These are phyloP conservation scores for Epinotia bilunana DNA, from an alignment of 2,888 invertebrate species.

Conservation along the genomic window DNA sequence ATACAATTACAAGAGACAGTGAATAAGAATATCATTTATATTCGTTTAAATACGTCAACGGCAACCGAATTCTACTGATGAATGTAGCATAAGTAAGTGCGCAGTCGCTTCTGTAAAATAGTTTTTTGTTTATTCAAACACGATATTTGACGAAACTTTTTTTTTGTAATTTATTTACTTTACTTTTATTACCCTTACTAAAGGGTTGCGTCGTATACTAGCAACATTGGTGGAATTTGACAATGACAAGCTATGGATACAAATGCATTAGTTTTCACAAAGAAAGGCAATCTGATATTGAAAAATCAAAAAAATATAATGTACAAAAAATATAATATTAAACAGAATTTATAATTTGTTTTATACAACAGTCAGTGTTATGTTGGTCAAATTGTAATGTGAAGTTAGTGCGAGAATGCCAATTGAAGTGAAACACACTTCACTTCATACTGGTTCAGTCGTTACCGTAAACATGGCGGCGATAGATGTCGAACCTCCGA, in stretches of 20 bases:
- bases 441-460: constrained; percentile 58
- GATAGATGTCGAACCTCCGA: constrained; percentile 77
- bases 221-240: constrained; percentile 37
- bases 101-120: not conserved
- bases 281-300: not conserved
- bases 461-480: constrained; percentile 86
- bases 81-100: not conserved
- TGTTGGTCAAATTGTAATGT: constrained; percentile 52
- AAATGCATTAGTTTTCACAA: not conserved
- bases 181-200: not conserved
- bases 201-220: not conserved
- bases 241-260: constrained; percentile 36
- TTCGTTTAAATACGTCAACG: not conserved
- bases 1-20: too few species aligned
- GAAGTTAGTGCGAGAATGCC: constrained; percentile 53
- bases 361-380: not conserved
- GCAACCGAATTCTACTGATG: not conserved
- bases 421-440: constrained; percentile 44
- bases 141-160: not conserved
- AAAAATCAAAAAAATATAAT: not conserved
- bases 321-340: not conserved
- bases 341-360: not conserved
- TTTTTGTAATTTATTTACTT: not conserved
- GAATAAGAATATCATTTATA: too few species aligned
- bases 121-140: not conserved